Evolutionary conservation across 1,140 invertebrate genomes (phyloP), one percentile per base, ranked within the genome.

Genomic region (Pseudomyrmex pallidus): DNA sequence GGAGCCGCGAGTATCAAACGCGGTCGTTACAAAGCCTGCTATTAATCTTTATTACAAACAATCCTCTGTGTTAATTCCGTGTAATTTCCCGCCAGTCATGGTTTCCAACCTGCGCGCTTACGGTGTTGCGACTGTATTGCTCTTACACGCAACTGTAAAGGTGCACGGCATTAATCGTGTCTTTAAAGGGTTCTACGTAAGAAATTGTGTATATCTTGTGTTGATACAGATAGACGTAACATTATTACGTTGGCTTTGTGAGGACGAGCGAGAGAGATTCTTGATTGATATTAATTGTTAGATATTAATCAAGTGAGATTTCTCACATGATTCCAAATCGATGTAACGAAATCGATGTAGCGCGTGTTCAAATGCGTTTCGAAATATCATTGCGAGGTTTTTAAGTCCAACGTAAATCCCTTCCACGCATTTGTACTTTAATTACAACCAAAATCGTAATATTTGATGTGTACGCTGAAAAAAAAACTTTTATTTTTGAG

Each of bases 11-110:
- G 84, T 89, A 89, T 89, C 87, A 89, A 89, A 87, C 87, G 80
- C 83, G 80, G 76, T 89, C 86, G 87, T 86, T 83, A 85, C 89
- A 89, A 85, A 86, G 77, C 86, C 85, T 67, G 74, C 90, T 67
- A 91, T 91, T 90, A 89, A 90, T 90, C 90, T 88, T 91, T 89
- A 90, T 91, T 90, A 90, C 86, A 86, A 90, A 90, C 90, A 90
- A 90, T 90, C 84, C 90, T 83, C 67, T 70, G 83, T 82, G 87
- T 90, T 90, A 90, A 90, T 91, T 91, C 89, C 89, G 85, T 89
- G 84, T 85, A 89, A 90, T 90, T 90, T 89, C 70, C 87, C 85
- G 67, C 76, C 78, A 70, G 89, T 87, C 86, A 82, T 82, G 87
- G 57, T 73, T 35, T 35, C 59, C 74, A 80, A 80, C 64, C 62